These are phyloP conservation scores for Chironomus riparius DNA, from an alignment of 2,888 invertebrate genomes.

Conservation along the genomic window DNA sequence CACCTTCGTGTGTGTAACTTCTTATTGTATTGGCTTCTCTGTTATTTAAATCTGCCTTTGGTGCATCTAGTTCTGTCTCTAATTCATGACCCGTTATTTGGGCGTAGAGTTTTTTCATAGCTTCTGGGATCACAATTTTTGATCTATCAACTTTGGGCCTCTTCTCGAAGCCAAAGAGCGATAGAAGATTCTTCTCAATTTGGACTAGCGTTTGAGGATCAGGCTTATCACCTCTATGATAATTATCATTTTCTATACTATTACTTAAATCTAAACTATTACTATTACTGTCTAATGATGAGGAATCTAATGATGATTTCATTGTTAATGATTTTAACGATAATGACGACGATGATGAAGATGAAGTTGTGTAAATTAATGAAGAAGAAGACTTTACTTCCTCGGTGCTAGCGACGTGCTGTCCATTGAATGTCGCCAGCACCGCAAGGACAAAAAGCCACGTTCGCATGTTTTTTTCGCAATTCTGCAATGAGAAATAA, in stretches of 20 bases:
- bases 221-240: slow-evolving; percentile 31
- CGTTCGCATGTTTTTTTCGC: slow-evolving; percentile 45
- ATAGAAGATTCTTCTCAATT: slow-evolving; percentile 42
- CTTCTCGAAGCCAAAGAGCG: slow-evolving; percentile 42
- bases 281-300: slow-evolving; percentile 1
- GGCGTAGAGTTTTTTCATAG: slow-evolving; percentile 70
- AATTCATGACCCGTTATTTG: slow-evolving; percentile 54
- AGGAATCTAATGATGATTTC: background rate
- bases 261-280: slow-evolving; percentile 27
- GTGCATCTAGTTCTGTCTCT: slow-evolving; percentile 52
- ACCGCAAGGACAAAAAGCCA: slow-evolving; percentile 44
- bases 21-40: slow-evolving; percentile 76
- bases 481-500: slow-evolving; percentile 42
- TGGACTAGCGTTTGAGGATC: slow-evolving; percentile 44
- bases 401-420: slow-evolving; percentile 42
- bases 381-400: slow-evolving; percentile 35
- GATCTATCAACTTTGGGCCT: slow-evolving; percentile 42
- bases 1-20: slow-evolving; percentile 72
- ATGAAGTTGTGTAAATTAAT: slow-evolving; percentile 36
- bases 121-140: slow-evolving; percentile 57
- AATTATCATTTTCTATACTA: slow-evolving; percentile 31
- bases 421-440: slow-evolving; percentile 45
- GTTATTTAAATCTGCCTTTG: slow-evolving; percentile 58
- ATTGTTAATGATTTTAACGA: background rate
- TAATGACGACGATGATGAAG: slow-evolving; percentile 28